A percentile compares a stretch with the other conserved stretches of the same genome.
These are phyloP conservation scores for Silurus aristotelis DNA, from an alignment of 2,797 vertebrate species.

Conservation along the genomic window DNA sequence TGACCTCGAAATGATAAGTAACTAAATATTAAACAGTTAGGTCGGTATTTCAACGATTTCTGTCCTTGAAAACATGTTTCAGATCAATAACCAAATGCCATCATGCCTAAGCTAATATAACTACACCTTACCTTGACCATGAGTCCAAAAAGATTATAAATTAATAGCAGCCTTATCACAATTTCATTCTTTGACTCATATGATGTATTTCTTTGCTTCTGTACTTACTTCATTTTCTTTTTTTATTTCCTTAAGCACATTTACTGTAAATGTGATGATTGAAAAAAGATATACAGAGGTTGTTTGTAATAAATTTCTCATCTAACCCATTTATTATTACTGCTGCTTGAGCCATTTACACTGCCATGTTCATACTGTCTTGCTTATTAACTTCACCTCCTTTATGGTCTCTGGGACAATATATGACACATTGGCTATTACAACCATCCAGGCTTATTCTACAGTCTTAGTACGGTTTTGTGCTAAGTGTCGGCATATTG, in stretches of 20 bases:
- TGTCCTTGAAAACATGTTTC: conserved; percentile 1
- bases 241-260: background rate
- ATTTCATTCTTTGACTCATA: background rate
- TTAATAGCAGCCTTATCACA: too few species aligned
- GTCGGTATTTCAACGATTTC: background rate
- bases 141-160: background rate
- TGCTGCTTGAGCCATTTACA: background rate
- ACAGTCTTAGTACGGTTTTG: background rate
- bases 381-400: background rate
- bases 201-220: background rate
- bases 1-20: background rate
- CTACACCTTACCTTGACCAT: background rate
- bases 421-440: background rate
- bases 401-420: background rate
- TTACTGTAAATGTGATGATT: background rate
- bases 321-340: background rate
- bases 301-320: conserved; percentile 6
- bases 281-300: conserved; percentile 1
- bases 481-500: background rate
- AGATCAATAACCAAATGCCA: background rate
- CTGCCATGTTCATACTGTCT: background rate
- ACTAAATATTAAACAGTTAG: background rate
- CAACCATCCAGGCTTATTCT: background rate
- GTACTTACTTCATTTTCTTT: background rate
- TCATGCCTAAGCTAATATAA: background rate